Evolutionary conservation across 2,888 invertebrate species (phyloP).

Genomic region (Aphelenchoides bicaudatus): DNA sequence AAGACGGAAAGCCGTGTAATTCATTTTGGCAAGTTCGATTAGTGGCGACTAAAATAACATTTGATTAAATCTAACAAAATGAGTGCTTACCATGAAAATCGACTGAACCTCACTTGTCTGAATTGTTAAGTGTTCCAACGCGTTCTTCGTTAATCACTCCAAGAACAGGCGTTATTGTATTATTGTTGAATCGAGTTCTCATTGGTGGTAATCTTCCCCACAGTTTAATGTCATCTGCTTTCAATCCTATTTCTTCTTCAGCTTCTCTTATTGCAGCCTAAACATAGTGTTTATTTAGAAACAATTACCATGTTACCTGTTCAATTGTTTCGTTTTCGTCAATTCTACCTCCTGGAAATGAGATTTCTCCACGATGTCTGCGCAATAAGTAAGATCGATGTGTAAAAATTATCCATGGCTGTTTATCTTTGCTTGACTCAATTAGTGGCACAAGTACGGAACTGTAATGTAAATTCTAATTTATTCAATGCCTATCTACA

Average conservation of each 20-base stretch:
- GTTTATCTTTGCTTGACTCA: background rate
- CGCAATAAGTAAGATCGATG: conserved; percentile 44
- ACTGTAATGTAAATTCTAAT: no score
- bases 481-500: no score
- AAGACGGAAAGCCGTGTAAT: conserved; percentile 38
- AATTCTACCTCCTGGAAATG: conserved; percentile 52
- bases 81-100: conserved; percentile 24
- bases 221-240: conserved; percentile 31
- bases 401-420: conserved; percentile 38
- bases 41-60: conserved; percentile 33
- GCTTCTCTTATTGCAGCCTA: conserved; percentile 49
- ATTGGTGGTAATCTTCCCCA: conserved; percentile 41
- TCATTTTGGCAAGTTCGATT: conserved; percentile 31
- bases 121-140: conserved; percentile 27
- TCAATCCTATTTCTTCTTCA: conserved; percentile 45
- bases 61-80: conserved; percentile 15
- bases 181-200: conserved; percentile 31
- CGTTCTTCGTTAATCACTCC: conserved; percentile 30
- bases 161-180: conserved; percentile 39
- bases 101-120: conserved; percentile 29
- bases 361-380: conserved; percentile 52
- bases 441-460: background rate
- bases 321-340: conserved; percentile 44
- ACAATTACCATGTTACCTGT: conserved; percentile 28
- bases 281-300: background rate